These are phyloP conservation scores for Protonibea diacanthus DNA, from an alignment of 2,797 vertebrate species.

Conservation along the genomic window DNA sequence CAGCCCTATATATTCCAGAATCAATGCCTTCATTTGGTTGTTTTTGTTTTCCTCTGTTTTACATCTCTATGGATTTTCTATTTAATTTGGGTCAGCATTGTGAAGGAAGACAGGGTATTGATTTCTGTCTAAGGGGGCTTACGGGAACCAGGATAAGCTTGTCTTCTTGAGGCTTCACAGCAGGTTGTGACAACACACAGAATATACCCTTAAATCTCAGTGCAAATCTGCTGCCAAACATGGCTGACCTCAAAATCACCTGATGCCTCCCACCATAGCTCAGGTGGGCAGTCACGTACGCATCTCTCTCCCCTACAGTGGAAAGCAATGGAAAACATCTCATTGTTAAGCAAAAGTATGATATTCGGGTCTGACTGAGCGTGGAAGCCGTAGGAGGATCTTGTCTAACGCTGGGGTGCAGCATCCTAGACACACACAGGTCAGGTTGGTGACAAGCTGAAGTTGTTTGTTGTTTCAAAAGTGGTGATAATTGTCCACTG, in stretches of 20 bases:
- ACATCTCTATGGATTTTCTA: constrained; percentile 84
- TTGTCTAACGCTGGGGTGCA: constrained; percentile 50
- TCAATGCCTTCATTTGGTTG: constrained; percentile 77
- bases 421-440: constrained; percentile 65
- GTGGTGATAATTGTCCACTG: constrained; percentile 72
- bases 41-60: constrained; percentile 81
- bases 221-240: constrained; percentile 66
- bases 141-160: constrained; percentile 71
- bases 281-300: constrained; percentile 53
- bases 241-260: constrained; percentile 58
- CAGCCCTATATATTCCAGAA: constrained; percentile 62
- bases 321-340: constrained; percentile 50
- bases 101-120: constrained; percentile 81
- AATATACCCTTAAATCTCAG: constrained; percentile 63
- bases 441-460: constrained; percentile 70
- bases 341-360: constrained; percentile 62
- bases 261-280: constrained; percentile 54
- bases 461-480: constrained; percentile 84
- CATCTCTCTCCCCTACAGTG: constrained; percentile 34
- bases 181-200: constrained; percentile 71
- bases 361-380: constrained; percentile 51
- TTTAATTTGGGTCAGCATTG: constrained; percentile 85
- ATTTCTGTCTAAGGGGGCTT: constrained; percentile 82
- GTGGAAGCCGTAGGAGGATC: constrained; percentile 70
- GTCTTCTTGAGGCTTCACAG: constrained; percentile 76